These are phyloP conservation scores for Sclerodermus sp. DNA, from an alignment of 2,888 invertebrate genomes.

Conservation along the genomic window DNA sequence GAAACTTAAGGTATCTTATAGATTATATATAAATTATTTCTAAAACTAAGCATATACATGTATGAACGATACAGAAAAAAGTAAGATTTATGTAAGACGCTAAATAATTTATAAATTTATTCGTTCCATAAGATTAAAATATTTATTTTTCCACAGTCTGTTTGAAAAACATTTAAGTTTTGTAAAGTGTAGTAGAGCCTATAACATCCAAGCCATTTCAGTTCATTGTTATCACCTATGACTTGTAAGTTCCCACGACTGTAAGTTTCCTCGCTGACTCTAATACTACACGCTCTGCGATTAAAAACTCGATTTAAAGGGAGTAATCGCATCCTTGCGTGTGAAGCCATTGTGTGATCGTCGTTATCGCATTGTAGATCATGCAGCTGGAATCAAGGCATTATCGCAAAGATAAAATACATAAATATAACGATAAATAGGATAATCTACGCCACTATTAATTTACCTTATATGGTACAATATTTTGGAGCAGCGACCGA, in stretches of 20 bases:
- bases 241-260: slow-evolving; percentile 8
- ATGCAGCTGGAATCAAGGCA: slow-evolving; percentile 32
- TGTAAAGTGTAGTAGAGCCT: not conserved
- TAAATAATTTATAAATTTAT: too few relatives aligned
- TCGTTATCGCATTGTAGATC: slow-evolving; percentile 36
- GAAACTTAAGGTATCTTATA: too few relatives aligned
- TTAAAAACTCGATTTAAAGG: slow-evolving; percentile 8
- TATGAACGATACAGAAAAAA: too few relatives aligned
- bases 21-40: too few relatives aligned
- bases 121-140: too few relatives aligned
- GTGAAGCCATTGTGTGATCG: slow-evolving; percentile 37
- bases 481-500: slow-evolving; percentile 35
- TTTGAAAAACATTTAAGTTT: too few relatives aligned
- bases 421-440: not conserved
- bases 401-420: not conserved
- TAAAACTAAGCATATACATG: too few relatives aligned
- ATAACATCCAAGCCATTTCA: not conserved
- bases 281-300: slow-evolving; percentile 9
- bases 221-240: too few relatives aligned
- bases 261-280: slow-evolving; percentile 1
- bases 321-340: slow-evolving; percentile 32
- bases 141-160: too few relatives aligned
- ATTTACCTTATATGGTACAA: slow-evolving; percentile 37
- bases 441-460: not conserved
- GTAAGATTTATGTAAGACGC: too few relatives aligned